A percentile compares a stretch with the other conserved stretches of the same genome.
phyloP scores from a whole-genome alignment of 2,113 vertebrate species.

The Jaculus jaculus region DNA sequence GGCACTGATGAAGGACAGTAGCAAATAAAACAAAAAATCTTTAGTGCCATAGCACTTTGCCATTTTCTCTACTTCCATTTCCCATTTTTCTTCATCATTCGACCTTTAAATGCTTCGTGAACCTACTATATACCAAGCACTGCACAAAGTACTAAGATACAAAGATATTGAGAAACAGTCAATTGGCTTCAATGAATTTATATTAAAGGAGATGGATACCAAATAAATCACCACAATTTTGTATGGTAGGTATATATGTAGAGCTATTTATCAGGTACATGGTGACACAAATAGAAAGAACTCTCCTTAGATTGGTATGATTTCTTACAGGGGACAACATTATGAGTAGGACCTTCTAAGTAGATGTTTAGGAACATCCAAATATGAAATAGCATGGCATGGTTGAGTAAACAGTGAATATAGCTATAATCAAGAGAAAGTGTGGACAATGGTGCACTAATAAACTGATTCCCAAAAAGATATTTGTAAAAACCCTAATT shows the following conservation, averaged over 20 bases:
- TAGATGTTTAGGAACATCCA: constrained; percentile 11
- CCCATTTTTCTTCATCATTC: constrained; percentile 45
- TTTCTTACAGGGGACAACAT: constrained; percentile 35
- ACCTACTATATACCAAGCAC: not conserved
- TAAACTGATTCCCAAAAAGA: constrained; percentile 32
- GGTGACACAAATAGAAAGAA: constrained; percentile 33
- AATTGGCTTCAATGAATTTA: not conserved
- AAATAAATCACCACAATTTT: constrained; percentile 21
- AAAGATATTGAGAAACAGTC: constrained; percentile 45
- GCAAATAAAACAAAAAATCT: not conserved
- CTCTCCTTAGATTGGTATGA: not conserved
- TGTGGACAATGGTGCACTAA: not conserved
- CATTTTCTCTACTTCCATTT: not conserved
- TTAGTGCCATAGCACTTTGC: not conserved
- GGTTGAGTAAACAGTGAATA: constrained; percentile 38
- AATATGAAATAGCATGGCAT: constrained; percentile 28
- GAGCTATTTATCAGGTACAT: not conserved
- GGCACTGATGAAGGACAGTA: not conserved
- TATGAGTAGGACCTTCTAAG: not conserved
- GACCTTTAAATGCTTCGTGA: constrained; percentile 43
- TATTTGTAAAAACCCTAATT: not conserved
- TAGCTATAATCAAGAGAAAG: constrained; percentile 56
- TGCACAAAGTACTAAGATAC: constrained; percentile 14
- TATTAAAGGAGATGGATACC: not conserved
- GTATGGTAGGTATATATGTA: constrained; percentile 1